Base-by-base conservation (phyloP, 2,888 invertebrate genomes). In the Sisyra terminalis region DNA sequence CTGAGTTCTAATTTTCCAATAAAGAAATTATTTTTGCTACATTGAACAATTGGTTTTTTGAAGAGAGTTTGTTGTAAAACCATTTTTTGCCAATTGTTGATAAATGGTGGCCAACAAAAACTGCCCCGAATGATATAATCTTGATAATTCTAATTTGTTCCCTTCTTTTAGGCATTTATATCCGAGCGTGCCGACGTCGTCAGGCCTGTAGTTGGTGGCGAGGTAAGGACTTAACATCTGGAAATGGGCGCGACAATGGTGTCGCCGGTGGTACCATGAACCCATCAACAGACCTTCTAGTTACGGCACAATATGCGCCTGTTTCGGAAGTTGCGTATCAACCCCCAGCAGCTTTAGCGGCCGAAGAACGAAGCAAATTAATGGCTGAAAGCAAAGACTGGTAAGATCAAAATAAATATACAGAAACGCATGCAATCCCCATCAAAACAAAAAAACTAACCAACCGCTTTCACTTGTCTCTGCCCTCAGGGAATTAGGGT, bases 301-400 rank as follows among this genome's bases (percentile, higher is more conserved):
- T 82, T 40, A 62, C 64, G 46, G 79, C 79, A 29, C 81, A 81
- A 61, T 81, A 82, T 63, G 80, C 77, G 38, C 79, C 80, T 1
- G 78, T 81, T 13, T 71, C 79, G 30, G 82, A 82, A 60, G 73
- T 80, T 10, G 61, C 64, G 16, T 67, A 67, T 51, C 66, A 66
- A 50, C 78, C 80, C 37, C 71, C 75, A 11, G 43, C 43, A 29
- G 43, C 43, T 9, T 30, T 43, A n/a, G 77, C 66, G 66, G 62
- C 80, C 69, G 69, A 69, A 49, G 81, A 82, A 56, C 75, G 77
- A 56, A 71, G 79, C 55, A 79, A 79, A 58, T 67, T 82, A 53
- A 81, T 82, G 80, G 65, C 68, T 51, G 79, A 80, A 53, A 76
- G 74, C 58, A 80, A 80, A 60, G 80, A 80, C 54, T 76, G 75